These are phyloP conservation scores for Allophyes oxyacanthae DNA, from an alignment of 2,888 invertebrate genomes.

Conservation along the genomic window DNA sequence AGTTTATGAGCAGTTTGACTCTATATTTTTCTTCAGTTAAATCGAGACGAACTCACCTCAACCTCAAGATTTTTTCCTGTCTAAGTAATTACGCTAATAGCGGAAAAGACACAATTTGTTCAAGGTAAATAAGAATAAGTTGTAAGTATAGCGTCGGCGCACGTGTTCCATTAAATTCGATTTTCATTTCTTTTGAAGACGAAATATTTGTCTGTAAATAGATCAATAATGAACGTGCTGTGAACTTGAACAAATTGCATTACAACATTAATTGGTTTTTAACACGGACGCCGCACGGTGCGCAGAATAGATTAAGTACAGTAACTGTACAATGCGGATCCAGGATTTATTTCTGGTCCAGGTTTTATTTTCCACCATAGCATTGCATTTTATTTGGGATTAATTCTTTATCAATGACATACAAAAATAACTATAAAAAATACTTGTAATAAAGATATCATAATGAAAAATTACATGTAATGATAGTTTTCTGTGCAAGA, in stretches of 20 bases:
- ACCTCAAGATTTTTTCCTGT: conserved; percentile 21
- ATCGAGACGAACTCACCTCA: conserved; percentile 21
- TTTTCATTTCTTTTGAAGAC: conserved; percentile 6
- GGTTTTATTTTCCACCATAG: too few relatives aligned
- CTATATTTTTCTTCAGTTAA: conserved; percentile 11
- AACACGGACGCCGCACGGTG: conserved; percentile 22
- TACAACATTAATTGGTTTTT: conserved; percentile 21
- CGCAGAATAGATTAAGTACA: conserved; percentile 1
- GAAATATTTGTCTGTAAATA: conserved; percentile 22
- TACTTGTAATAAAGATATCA: too few relatives aligned
- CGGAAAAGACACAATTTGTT: conserved; percentile 22
- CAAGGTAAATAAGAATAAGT: conserved; percentile 46
- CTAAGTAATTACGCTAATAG: conserved; percentile 27
- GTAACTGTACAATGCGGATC: neutral
- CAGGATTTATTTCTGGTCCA: too few relatives aligned
- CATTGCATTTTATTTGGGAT: too few relatives aligned
- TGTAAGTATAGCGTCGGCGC: conserved; percentile 1
- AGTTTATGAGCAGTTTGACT: conserved; percentile 11
- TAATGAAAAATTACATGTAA: too few relatives aligned
- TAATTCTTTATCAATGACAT: too few relatives aligned
- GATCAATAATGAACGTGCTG: conserved; percentile 39
- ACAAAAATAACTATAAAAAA: too few relatives aligned
- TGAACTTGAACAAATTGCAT: conserved; percentile 31
- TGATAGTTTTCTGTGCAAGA: too few relatives aligned
- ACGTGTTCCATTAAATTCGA: neutral